Percentiles rank a stretch among this genome's conserved stretches.
Conservation (phyloP, 2,888 invertebrate genomes). For the Dasypolia templi region DNA sequence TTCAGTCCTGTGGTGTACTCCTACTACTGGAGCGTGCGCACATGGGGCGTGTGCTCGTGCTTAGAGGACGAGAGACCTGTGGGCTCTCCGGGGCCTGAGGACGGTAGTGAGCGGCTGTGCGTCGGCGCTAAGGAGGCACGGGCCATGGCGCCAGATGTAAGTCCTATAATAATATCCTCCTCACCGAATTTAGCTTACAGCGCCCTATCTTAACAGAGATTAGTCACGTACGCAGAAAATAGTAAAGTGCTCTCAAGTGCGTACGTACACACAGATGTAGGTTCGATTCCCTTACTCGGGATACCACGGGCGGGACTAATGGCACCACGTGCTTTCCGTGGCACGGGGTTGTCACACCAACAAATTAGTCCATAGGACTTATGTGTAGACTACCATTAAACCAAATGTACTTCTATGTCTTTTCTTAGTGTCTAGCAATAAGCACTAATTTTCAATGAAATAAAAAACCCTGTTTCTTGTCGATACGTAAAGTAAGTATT, state of each 20-base stretch:
- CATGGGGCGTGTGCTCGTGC: conserved; percentile 79
- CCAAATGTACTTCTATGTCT: neutral
- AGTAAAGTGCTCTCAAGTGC: too few species aligned
- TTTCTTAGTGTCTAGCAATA: neutral
- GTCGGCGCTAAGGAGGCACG: conserved; percentile 65
- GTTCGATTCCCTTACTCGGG: neutral
- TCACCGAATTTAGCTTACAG: too few species aligned
- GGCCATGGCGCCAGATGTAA: conserved; percentile 39
- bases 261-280: neutral
- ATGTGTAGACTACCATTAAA: neutral
- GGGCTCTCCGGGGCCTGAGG: conserved; percentile 25
- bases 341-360: neutral
- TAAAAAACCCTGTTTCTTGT: neutral
- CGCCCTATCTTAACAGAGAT: neutral
- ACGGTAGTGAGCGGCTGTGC: conserved; percentile 63
- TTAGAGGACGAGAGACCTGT: conserved; percentile 60
- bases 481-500: neutral
- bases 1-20: conserved; percentile 78
- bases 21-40: conserved; percentile 81
- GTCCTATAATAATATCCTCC: neutral
- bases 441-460: neutral
- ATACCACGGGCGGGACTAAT: neutral
- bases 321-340: fast-evolving
- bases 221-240: too few species aligned
- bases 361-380: too few species aligned